Base-by-base conservation (phyloP, 2,888 invertebrate genomes). In the Philopedon plagiatum region DNA sequence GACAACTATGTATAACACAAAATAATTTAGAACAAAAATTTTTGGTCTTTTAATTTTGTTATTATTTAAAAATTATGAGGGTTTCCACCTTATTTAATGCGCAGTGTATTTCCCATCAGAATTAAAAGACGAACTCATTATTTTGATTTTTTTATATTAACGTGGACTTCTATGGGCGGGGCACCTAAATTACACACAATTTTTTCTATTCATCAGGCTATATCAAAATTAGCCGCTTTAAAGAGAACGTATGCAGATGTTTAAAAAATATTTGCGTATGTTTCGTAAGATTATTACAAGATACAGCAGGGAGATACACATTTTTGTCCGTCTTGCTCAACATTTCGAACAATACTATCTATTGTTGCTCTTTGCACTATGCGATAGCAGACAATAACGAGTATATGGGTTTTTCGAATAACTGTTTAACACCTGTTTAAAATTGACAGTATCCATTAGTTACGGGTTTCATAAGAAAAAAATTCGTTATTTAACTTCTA, bases 361-460 rank as follows among this genome's bases (percentile, higher is more conserved):
- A 61, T 68, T 68, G 68, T 68, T 32, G 39, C 39, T 51, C 37
- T 34, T 60, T 18, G 21, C 37, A 37, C 15, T 68, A 46, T 32
- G 49, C 60, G 54, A 61, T 68, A 34, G 29, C n/a, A 60, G 19
- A n/a, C 54, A 29, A 41, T 44, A 65, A 54, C 9, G n/a, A n/a
- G n/a, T 61, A 46, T 54, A 68, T 68, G 39, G 26, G 54, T 9
- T 19, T 18, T n/a, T 2, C 18, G 18, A 34, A 39, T 57, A 63
- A 58, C 46, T 58, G 70, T 57, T 57, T 64, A 70, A 70, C 63
- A 57, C 37, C 23, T 58, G 58, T 37, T 49, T 57, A 29, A 69
- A 70, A 54, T 23, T 54, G 23, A 34, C 29, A 54, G 34, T 21
- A 34, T n/a, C 37, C 37, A 57, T 37, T 57, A 57, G 37, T 57